Base-by-base conservation (phyloP, 2,797 vertebrate species). In the Rhinella marina region DNA sequence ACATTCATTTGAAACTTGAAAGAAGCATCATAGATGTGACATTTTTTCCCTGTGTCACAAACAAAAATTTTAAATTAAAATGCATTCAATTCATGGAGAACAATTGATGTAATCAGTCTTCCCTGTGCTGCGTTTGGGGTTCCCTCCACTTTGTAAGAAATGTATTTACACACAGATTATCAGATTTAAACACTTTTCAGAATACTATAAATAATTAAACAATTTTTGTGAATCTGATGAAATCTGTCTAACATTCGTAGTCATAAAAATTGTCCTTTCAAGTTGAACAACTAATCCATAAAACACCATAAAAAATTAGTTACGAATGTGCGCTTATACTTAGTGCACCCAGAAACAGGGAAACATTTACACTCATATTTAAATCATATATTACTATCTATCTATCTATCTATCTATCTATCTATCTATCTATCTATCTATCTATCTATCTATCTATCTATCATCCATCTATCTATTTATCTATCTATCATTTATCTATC, bases 391-490 rank as follows among this genome's bases (percentile, higher is more conserved):
- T n/a, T n/a, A n/a, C 6, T 62, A 29, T 70, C 13, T 70, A 29
- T 29, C 6, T 70, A 16, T 17, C 66, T n/a, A 29, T 29, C 13
- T 27, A 41, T 41, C 7, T 72, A 19, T 21, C 70, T 16, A 16
- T 75, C 52, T 84, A 75, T 84, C 21, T 84, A 23, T 84, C 5
- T 61, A 59, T 16, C 7, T n/a, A n/a, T 66, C 6, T 62, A 29
- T 70, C 13, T 70, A 29, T 29, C 6, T 70, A 16, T 17, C 66
- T n/a, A 29, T 29, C 13, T 27, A 41, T 41, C 7, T 72, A n/a
- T n/a, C n/a, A n/a, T n/a, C n/a, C n/a, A 19, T 21, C 70, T 16
- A 16, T 75, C 52, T 84, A 75, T 84, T 13, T 84, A 23, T 84
- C 5, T 61, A 59, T 16, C 7, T 66, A 0, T 62, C n/a, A 29